A percentile compares a stretch with the other conserved stretches of the same genome.
phyloP scores from a whole-genome alignment of 2,888 invertebrate species.

The Spisula solida region DNA sequence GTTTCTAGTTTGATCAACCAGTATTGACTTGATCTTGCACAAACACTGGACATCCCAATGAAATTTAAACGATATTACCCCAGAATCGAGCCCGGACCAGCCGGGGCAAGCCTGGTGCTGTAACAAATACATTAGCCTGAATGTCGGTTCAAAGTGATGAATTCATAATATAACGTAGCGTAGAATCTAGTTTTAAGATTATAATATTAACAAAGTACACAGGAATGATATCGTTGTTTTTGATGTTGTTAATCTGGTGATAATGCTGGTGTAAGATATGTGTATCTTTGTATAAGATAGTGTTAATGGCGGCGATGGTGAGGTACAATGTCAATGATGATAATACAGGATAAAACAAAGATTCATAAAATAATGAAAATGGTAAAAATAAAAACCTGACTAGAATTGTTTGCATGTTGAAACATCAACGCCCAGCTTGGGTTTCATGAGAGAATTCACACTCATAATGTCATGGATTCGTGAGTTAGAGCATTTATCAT shows the following conservation, averaged over 20 bases:
- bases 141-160: too few species aligned
- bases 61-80: too few species aligned
- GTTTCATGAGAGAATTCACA: not conserved
- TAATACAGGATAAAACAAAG: not conserved
- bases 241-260: not conserved
- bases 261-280: not conserved
- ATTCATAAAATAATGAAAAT: not conserved
- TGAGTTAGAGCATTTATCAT: conserved; percentile 44
- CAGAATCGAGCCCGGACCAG: too few species aligned
- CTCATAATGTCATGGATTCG: conserved; percentile 10
- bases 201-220: not conserved
- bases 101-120: too few species aligned
- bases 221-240: not conserved
- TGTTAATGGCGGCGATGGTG: not conserved
- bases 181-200: too few species aligned
- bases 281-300: not conserved
- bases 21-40: too few species aligned
- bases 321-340: not conserved
- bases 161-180: too few species aligned
- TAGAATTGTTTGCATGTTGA: conserved; percentile 8
- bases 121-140: too few species aligned
- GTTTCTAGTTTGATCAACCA: too few species aligned
- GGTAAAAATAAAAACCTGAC: not conserved
- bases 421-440: not conserved
- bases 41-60: too few species aligned